These are phyloP conservation scores for Myopa testacea DNA, from an alignment of 2,888 invertebrate species.

Conservation along the genomic window DNA sequence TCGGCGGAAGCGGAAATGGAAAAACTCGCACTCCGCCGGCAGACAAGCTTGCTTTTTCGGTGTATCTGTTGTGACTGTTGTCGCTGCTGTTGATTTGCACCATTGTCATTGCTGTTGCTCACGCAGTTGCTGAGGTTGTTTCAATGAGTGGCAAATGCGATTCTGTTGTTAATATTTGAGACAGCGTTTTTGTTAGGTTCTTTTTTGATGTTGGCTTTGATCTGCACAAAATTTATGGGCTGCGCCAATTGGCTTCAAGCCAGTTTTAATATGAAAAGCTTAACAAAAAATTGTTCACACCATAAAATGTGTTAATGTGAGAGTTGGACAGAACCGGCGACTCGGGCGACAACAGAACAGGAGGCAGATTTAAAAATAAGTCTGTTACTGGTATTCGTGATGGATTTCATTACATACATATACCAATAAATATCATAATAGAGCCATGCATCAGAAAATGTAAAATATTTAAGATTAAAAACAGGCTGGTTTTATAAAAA, in stretches of 20 bases:
- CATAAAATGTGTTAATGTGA: neutral
- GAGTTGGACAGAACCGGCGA: neutral
- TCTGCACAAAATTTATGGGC: conserved; percentile 18
- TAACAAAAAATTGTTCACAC: neutral
- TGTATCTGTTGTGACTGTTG: neutral
- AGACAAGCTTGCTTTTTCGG: conserved; percentile 4
- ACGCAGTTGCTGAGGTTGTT: neutral
- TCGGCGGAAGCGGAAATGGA: conserved; percentile 56
- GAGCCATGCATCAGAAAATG: too few species aligned
- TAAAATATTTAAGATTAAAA: too few species aligned
- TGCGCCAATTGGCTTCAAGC: conserved; percentile 28
- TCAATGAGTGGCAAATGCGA: conserved; percentile 13
- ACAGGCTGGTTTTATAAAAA: too few species aligned
- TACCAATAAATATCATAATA: too few species aligned
- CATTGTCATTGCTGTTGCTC: neutral
- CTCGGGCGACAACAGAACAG: too few species aligned
- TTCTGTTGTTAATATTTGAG: conserved; percentile 29
- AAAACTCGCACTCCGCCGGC: conserved; percentile 56
- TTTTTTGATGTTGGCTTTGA: neutral
- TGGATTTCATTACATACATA: too few species aligned
- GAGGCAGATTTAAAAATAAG: too few species aligned
- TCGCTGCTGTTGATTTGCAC: neutral
- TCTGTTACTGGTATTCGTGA: too few species aligned
- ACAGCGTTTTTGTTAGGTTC: neutral
- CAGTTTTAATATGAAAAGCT: neutral